A percentile compares a stretch with the other conserved stretches of the same genome.
phyloP scores from a whole-genome alignment of 2,797 vertebrate genomes.

The Manis crassicaudata region DNA sequence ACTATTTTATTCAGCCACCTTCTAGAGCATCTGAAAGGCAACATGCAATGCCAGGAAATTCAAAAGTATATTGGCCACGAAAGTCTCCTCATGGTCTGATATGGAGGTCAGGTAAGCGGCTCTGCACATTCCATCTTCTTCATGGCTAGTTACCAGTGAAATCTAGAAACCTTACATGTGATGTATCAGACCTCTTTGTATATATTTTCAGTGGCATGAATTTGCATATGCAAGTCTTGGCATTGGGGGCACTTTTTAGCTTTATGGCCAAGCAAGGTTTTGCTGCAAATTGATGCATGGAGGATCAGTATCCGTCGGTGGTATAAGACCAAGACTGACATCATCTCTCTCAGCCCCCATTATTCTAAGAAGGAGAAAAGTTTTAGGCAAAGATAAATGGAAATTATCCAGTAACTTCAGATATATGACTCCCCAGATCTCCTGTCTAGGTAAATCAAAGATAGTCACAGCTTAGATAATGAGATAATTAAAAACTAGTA shows the following conservation, averaged over 20 bases:
- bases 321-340: background rate
- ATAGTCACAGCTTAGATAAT: constrained; percentile 51
- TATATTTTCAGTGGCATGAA: background rate
- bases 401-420: constrained; percentile 56
- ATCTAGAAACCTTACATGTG: background rate
- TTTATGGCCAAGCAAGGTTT: background rate
- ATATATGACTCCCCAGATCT: constrained; percentile 64
- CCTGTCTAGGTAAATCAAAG: constrained; percentile 65
- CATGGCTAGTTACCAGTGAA: background rate
- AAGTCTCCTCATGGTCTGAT: background rate
- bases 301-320: background rate
- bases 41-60: background rate
- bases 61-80: background rate
- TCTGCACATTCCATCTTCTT: background rate
- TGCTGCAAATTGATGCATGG: background rate
- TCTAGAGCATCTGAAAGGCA: background rate
- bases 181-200: background rate
- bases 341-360: background rate
- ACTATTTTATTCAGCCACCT: background rate
- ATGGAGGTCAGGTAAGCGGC: background rate
- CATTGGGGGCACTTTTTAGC: background rate
- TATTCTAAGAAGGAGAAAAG: constrained; percentile 61
- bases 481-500: constrained; percentile 72
- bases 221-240: constrained; percentile 17
- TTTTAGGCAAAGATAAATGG: constrained; percentile 58